Evolutionary conservation across 2,797 vertebrate genomes (phyloP), one percentile per base, ranked within the genome.

Genomic region (Acropternis orthonyx): DNA sequence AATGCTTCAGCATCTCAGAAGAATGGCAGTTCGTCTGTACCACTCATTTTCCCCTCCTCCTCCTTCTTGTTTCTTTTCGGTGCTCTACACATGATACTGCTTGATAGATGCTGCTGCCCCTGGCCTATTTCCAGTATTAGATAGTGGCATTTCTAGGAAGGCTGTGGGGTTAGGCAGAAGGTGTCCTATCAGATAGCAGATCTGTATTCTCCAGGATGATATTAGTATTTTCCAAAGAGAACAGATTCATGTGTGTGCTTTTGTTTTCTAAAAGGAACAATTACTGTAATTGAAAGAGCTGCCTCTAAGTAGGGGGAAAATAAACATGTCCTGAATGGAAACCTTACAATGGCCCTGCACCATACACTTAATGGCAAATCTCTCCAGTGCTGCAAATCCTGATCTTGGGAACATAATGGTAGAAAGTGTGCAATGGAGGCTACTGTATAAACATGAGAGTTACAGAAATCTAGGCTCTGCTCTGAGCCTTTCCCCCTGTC

Each of bases 41-140:
- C 15, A 43, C 27, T 36, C 11, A 15, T 63, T 48, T 46, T 73
- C 7, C 1, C 5, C 11, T 46, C 0, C 7, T 46, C 0, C 7
- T 36, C 6, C 15, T 65, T 13, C 32, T 63, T 21, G 5, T 77
- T 77, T 76, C 14, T 48, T 85, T 62, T 51, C 18, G 9, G 12
- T 67, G 5, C 7, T 59, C 15, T 74, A 4, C 6, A 21, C 9
- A 4, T 18, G 21, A 32, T 14, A 16, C 11, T 11, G 9, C 51
- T 61, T 36, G 18, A 83, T 51, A 80, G 18, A 30, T 49, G 51
- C 14, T 85, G 43, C 26, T 83, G 7, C 9, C 26, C 7, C 19
- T 48, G 30, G 12, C 48, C 48, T 54, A 4, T 48, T 66, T 63
- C 36, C 22, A 43, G 34, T 37, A 32, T 12, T 61, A 21, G 26